Base-by-base conservation (phyloP, 2,113 vertebrate genomes). In the Colius striatus region DNA sequence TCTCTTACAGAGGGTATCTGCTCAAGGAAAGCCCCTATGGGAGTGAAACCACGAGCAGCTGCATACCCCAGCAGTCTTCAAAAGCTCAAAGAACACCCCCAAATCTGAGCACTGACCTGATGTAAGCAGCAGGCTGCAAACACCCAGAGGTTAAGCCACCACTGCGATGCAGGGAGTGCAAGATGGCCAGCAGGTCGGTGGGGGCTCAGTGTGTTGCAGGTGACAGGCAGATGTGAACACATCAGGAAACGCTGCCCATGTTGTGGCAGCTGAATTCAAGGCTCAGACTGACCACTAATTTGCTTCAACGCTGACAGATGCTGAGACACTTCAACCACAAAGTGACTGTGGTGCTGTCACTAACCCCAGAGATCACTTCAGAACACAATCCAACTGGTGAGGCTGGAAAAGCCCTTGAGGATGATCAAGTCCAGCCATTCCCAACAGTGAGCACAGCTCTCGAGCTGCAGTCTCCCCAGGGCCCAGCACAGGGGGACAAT, bases 321-420 rank as follows among this genome's bases (percentile, higher is more conserved):
- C 6, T 4, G 62, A 13, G 41, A 4, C 19, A 13, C 11, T 68
- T n/a, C 32, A 62, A 83, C 16, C 23, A 67, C 43, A 68, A 53
- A 89, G 34, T 0, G 9, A 9, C n/a, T 1, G 0, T 4, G 50
- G 71, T 2, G 1, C 10, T 47, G 47, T 2, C 13, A 1, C n/a
- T 26, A 22, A 10, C 27, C 58, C 67, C 38, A 41, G 38, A 41
- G 38, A 41, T 41, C 9, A 41, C 9, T 12, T 41, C 38, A 41
- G 38, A 41, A 12, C 38, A 41, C 9, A 41, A 41, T 41, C 38
- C 9, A 41, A 41, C 38, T 12, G 38, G 9, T 41, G 38, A 41
- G 38, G 38, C 38, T 41, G 12, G 38, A 41, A 41, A 41, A 41
- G 12, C 38, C 38, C 38, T 41, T 41, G 9, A 41, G 12, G 38